A percentile compares a stretch with the other conserved stretches of the same genome.
Conservation (phyloP, 2,113 vertebrate species). For the Miniopterus natalensis region DNA sequence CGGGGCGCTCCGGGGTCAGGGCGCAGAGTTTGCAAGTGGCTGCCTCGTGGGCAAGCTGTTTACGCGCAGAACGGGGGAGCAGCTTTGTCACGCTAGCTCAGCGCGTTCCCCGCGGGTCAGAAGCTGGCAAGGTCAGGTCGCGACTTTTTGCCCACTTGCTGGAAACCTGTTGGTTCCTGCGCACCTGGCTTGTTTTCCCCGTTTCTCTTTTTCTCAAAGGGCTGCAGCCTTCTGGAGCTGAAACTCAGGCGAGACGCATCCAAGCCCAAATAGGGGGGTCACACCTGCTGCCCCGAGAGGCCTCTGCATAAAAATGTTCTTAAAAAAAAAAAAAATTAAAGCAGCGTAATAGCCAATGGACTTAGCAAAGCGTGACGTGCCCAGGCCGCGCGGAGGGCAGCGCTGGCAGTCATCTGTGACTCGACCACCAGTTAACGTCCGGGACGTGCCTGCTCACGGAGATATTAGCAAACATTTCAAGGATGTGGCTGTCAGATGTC, state of each 20-base stretch:
- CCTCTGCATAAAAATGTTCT: conserved; percentile 56
- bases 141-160: background rate
- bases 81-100: conserved; percentile 30
- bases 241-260: background rate
- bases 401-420: conserved; percentile 59
- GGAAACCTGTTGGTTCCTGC: background rate
- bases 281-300: conserved; percentile 45
- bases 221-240: background rate
- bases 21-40: background rate
- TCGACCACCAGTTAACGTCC: conserved; percentile 54
- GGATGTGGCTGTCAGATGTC: conserved; percentile 73
- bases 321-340: background rate
- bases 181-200: too few relatives aligned
- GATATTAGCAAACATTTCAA: conserved; percentile 61
- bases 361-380: conserved; percentile 64
- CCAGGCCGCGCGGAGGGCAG: background rate
- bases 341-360: background rate
- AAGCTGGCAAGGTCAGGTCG: background rate
- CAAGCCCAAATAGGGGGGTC: conserved; percentile 7
- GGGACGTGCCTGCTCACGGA: background rate
- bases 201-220: background rate
- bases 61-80: background rate
- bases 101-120: background rate
- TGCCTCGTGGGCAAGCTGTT: background rate
- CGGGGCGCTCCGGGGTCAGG: fast-evolving